A percentile compares a stretch with the other conserved stretches of the same genome.
Conservation (phyloP, 2,888 invertebrate genomes). For the Macropis europaea region DNA sequence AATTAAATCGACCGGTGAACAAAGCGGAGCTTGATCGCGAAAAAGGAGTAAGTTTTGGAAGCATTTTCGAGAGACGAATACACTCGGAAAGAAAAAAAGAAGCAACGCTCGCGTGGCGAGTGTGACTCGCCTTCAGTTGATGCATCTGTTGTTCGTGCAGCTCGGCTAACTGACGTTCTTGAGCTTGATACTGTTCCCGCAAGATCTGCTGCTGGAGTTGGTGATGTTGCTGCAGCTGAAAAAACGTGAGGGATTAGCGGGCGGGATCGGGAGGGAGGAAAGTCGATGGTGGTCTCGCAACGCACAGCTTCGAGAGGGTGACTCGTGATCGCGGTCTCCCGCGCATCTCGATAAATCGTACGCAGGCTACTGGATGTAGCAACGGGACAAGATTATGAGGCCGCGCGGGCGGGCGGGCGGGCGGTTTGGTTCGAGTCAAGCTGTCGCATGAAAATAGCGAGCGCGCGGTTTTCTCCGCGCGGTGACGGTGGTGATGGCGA, state of each 20-base stretch:
- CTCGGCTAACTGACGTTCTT: constrained; percentile 93
- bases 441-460: constrained; percentile 6
- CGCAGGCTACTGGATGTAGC: too few relatives aligned
- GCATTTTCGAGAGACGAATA: too few relatives aligned
- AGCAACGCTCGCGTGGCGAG: not conserved
- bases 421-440: too few relatives aligned
- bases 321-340: not conserved
- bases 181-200: constrained; percentile 94
- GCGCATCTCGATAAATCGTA: not conserved
- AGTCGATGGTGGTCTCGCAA: not conserved
- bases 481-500: too few relatives aligned
- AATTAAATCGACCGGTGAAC: constrained; percentile 7
- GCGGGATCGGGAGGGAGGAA: constrained; percentile 50
- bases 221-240: constrained; percentile 96
- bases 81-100: not conserved
- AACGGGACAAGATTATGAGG: too few relatives aligned
- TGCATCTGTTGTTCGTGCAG: constrained; percentile 95
- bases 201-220: constrained; percentile 95
- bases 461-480: too few relatives aligned
- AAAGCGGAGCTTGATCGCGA: too few relatives aligned
- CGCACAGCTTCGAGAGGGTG: not conserved
- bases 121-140: constrained; percentile 88
- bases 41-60: too few relatives aligned
- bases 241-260: constrained; percentile 79
- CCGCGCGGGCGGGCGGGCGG: too few relatives aligned